Conservation (phyloP, 2,797 vertebrate species). For the Xiphorhynchus erythropygius region DNA sequence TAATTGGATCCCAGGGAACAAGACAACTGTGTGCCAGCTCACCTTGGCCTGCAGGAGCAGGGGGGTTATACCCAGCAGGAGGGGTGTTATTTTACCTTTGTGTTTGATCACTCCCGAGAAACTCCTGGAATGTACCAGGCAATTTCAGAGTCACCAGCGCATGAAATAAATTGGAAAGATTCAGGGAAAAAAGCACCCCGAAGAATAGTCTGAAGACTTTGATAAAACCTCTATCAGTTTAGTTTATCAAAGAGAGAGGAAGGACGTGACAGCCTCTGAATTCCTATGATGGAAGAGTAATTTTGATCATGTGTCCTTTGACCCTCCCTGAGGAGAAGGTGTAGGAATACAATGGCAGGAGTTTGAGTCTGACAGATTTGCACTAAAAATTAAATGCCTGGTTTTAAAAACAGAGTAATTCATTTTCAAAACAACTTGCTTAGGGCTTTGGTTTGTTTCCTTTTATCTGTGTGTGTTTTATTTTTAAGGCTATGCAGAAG, state of each 20-base stretch:
- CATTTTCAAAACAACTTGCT: not conserved
- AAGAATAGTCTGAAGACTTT: not conserved
- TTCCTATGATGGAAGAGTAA: not conserved
- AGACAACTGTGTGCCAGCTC: not conserved
- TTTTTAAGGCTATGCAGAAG: not conserved
- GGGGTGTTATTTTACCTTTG: not conserved
- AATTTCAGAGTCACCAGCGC: not conserved
- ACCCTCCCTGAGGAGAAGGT: not conserved
- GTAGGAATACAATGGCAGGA: not conserved
- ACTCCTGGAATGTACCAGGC: not conserved
- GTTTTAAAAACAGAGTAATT: not conserved
- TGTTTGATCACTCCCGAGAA: not conserved
- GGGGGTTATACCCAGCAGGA: not conserved
- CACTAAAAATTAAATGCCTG: not conserved
- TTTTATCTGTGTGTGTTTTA: not conserved
- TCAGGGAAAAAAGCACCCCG: accelerated
- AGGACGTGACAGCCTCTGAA: not conserved
- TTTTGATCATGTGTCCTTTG: not conserved
- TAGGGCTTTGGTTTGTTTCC: not conserved
- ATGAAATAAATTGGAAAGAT: not conserved
- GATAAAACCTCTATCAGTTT: not conserved
- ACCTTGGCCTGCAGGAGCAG: not conserved
- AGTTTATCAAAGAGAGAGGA: not conserved
- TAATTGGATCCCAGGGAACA: not conserved
- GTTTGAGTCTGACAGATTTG: not conserved